Evolutionary conservation across 2,113 vertebrate genomes (phyloP), one percentile per base, ranked within the genome.

Genomic region (Phoenicopterus ruber): DNA sequence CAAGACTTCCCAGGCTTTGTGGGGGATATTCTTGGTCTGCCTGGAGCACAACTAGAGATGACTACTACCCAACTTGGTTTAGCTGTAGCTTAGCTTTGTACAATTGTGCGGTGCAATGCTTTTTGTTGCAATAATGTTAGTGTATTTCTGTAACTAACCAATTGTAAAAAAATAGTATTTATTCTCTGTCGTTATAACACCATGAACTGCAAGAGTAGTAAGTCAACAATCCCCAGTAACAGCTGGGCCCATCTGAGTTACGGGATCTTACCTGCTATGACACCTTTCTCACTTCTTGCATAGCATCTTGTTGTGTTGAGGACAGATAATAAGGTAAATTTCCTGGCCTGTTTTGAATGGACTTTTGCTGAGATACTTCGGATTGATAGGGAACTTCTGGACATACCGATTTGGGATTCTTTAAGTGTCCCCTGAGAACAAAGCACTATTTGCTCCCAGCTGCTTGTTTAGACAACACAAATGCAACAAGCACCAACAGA

Each of bases 351-450:
- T 65, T 93, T 69, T 26, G 21, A 50, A 46, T 8, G 4, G 31
- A 38, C 28, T 71, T 3, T 28, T 70, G 28, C 10, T 49, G 14
- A 38, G n/a, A 65, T 32, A 32, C 14, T 87, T 87, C 47, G n/a
- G n/a, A n/a, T n/a, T 82, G 46, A 29, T 31, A 50, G 5, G 10
- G 9, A 71, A 38, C 19, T 63, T 66, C 32, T 22, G 22, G 46
- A 70, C 2, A 29, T 46, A 32, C 5, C 2, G 6, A 20, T 3
- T 65, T 9, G 7, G 2, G 9, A 1, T 7, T 61, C 10, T 62
- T 76, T 22, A 19, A 42, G 36, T 6, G 28, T 52, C 17, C 10
- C 8, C 17, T 22, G 24, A 74, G 40, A 83, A 54, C 4, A 49
- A 86, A 62, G 5, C 10, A 29, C 10, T 40, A 65, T 65, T 57